A percentile compares a stretch with the other conserved stretches of the same genome.
Conservation (phyloP, 1,140 invertebrate species). For the Meloidogyne floridensis region DNA sequence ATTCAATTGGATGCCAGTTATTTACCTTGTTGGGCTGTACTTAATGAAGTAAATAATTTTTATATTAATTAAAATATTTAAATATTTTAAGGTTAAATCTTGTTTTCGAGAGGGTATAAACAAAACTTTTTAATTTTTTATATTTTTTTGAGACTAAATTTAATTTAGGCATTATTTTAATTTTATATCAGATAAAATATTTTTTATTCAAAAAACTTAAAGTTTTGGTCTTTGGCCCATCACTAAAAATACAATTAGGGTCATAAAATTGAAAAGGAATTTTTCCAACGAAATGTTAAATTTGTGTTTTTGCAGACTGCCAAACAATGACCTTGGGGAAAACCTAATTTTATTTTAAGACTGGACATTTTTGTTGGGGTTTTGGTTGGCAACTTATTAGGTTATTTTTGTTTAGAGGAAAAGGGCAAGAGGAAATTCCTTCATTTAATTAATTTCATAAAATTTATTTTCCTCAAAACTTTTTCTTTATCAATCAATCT, state of each 20-base stretch:
- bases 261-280: too few relatives aligned
- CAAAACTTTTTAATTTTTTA: not conserved
- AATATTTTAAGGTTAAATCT: constrained; percentile 11
- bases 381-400: not conserved
- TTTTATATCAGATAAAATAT: not conserved
- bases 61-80: not conserved
- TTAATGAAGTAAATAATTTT: not conserved
- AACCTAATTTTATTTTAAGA: not conserved
- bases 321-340: not conserved
- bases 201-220: not conserved
- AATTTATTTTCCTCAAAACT: too few relatives aligned
- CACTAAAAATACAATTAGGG: too few relatives aligned
- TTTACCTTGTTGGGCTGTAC: constrained; percentile 19
- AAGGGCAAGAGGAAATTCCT: not conserved
- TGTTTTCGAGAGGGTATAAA: constrained; percentile 22
- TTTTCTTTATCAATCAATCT: too few relatives aligned
- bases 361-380: not conserved
- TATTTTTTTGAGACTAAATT: not conserved
- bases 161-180: not conserved
- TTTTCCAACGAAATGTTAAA: too few relatives aligned
- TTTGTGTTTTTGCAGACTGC: too few relatives aligned
- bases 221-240: too few relatives aligned
- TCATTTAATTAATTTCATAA: not conserved
- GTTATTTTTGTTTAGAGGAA: not conserved
- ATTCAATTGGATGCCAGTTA: constrained; percentile 21